A percentile compares a stretch with the other conserved stretches of the same genome.
phyloP scores from a whole-genome alignment of 2,888 invertebrate species.

The Luperina testacea region DNA sequence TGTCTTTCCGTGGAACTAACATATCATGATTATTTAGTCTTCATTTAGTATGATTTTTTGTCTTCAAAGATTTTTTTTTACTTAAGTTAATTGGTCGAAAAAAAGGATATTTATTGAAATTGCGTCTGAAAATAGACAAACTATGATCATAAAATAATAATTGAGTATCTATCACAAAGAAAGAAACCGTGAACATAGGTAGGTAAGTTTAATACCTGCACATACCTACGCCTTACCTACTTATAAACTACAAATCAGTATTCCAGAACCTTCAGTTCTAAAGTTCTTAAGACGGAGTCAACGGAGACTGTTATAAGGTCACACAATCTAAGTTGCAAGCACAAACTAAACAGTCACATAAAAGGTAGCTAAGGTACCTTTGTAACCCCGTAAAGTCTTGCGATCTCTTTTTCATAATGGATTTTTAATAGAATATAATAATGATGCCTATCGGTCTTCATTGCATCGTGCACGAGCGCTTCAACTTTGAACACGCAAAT shows the following conservation, averaged over 20 bases:
- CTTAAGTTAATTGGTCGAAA: background rate
- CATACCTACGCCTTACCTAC: background rate
- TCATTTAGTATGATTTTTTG: no score
- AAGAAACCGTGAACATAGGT: background rate
- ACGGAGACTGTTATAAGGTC: slow-evolving; percentile 57
- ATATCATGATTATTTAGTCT: slow-evolving; percentile 1
- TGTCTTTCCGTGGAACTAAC: background rate
- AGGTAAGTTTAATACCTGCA: background rate
- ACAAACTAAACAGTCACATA: slow-evolving; percentile 54
- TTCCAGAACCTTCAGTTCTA: slow-evolving; percentile 49
- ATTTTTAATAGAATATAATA: slow-evolving; percentile 47
- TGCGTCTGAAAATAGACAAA: background rate
- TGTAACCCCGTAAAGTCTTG: slow-evolving; percentile 36
- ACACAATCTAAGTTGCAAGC: slow-evolving; percentile 56
- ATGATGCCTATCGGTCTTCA: slow-evolving; percentile 26
- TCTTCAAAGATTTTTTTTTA: background rate
- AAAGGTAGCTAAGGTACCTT: slow-evolving; percentile 43
- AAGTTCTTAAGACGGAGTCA: slow-evolving; percentile 48
- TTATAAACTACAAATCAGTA: slow-evolving; percentile 19
- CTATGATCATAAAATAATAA: background rate
- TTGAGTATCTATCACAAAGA: background rate
- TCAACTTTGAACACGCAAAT: slow-evolving; percentile 20
- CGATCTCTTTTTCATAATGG: slow-evolving; percentile 38
- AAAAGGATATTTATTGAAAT: background rate
- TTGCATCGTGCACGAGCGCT: slow-evolving; percentile 10